Conservation (phyloP, 2,113 vertebrate genomes). For the Atherinomorus stipes region DNA sequence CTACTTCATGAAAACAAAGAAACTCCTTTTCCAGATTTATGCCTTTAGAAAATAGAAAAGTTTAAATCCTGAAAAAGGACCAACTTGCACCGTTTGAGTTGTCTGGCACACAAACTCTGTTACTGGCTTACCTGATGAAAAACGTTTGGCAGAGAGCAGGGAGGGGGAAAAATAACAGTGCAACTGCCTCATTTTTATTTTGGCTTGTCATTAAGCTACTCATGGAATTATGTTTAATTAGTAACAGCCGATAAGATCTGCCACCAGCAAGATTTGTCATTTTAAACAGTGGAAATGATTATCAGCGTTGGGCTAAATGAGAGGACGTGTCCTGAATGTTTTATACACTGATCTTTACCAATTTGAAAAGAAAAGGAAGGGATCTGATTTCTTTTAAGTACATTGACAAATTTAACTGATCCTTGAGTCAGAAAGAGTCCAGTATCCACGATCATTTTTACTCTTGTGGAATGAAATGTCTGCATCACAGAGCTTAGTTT, state of each 20-base stretch:
- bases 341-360: background rate
- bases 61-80: too few species aligned
- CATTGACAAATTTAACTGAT: background rate
- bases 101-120: background rate
- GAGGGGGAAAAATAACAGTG: background rate
- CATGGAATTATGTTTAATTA: constrained; percentile 1
- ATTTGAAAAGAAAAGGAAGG: background rate
- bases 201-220: constrained; percentile 6
- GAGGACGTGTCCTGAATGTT: background rate
- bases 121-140: too few species aligned
- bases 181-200: background rate
- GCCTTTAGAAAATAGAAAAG: background rate
- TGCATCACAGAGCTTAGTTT: background rate
- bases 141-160: too few species aligned
- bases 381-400: constrained; percentile 5
- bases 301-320: background rate
- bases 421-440: background rate
- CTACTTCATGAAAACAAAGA: background rate
- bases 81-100: too few species aligned
- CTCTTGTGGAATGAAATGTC: background rate
- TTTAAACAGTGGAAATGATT: constrained; percentile 13
- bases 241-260: background rate
- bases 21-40: background rate
- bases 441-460: background rate
- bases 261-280: background rate